phyloP scores from a whole-genome alignment of 2,888 invertebrate species.

The Spilosoma lubricipeda region DNA sequence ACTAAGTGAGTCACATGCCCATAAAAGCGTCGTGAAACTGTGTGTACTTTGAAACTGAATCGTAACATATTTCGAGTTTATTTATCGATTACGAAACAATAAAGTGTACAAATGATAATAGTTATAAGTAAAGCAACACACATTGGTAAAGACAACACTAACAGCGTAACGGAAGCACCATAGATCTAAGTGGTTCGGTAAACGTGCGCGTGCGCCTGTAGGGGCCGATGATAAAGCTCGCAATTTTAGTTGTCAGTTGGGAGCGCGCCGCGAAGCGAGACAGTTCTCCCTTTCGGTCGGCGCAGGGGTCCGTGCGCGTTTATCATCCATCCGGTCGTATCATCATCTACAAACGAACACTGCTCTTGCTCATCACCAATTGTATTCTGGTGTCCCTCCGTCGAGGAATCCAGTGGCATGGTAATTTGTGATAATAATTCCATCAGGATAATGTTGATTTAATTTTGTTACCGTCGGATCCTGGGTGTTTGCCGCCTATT shows the following conservation, averaged over 20 bases:
- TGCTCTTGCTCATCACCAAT: slow-evolving; percentile 52
- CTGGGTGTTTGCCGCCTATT: slow-evolving; percentile 70
- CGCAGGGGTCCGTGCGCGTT: slow-evolving; percentile 53
- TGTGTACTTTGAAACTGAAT: slow-evolving; percentile 8
- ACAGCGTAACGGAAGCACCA: slow-evolving; percentile 79
- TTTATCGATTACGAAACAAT: slow-evolving; percentile 28
- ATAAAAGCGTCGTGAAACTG: slow-evolving; percentile 17
- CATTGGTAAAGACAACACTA: slow-evolving; percentile 68
- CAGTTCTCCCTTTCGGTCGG: slow-evolving; percentile 63
- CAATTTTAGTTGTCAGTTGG: slow-evolving; percentile 76
- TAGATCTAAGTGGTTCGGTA: slow-evolving; percentile 76
- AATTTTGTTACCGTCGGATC: slow-evolving; percentile 62
- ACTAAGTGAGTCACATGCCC: slow-evolving; percentile 25
- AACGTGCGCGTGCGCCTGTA: slow-evolving; percentile 72
- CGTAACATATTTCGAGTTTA: slow-evolving; percentile 11
- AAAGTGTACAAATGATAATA: slow-evolving; percentile 46
- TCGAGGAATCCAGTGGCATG: slow-evolving; percentile 78
- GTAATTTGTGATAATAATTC: slow-evolving; percentile 76
- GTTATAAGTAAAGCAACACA: slow-evolving; percentile 61
- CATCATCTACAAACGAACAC: slow-evolving; percentile 53
- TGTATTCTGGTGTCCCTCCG: slow-evolving; percentile 63
- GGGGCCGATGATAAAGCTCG: slow-evolving; percentile 77
- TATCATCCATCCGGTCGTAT: slow-evolving; percentile 61
- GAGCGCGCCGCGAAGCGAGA: slow-evolving; percentile 72
- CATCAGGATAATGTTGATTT: slow-evolving; percentile 63